Evolutionary conservation across 2,113 vertebrate genomes (phyloP), one percentile per base, ranked within the genome.

Genomic region (Stictonetta naevosa): DNA sequence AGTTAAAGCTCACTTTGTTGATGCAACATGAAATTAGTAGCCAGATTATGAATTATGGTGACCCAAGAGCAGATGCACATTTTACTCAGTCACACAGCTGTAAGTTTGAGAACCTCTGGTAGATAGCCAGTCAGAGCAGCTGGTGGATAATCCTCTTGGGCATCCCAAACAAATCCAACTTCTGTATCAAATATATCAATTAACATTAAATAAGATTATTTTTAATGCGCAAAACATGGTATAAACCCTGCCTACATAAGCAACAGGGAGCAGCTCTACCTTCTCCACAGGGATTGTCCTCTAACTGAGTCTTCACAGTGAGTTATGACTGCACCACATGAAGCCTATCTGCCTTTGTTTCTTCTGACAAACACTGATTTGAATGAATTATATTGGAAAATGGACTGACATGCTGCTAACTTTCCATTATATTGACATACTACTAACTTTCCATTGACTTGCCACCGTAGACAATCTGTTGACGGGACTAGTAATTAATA

Each of bases 1-100:
- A 34, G 58, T 46, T 53, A 52, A 48, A 76, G 28, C 36, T 60
- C 36, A 12, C 31, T 66, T 1, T 53, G 7, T 19, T 29, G 40
- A 14, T 64, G 8, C 0, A 1, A 52, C 0, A 0, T 28, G 50
- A 82, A 69, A n/a, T 63, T 38, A 62, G 13, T 20, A 50, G 40
- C 26, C 74, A 56, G 22, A 20, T 62, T 38, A 56, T 48, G 67
- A 81, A 11, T 26, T 13, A n/a, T 3, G 6, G 38, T 48, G 18
- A 63, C 34, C 34, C 52, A 82, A 28, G 40, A 67, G 33, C 6
- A 22, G 73, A 56, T 34, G 38, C 25, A 23, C 7, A 7, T 36
- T 48, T 72, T 26, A n/a, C 38, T 66, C 2, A 0, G 31, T 40
- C 38, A 62, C 1, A 0, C 52, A 48, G 34, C 48, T 68, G 36